Evolutionary conservation across 2,797 vertebrate genomes (phyloP).

Genomic region (Oreonectes daqikongensis): DNA sequence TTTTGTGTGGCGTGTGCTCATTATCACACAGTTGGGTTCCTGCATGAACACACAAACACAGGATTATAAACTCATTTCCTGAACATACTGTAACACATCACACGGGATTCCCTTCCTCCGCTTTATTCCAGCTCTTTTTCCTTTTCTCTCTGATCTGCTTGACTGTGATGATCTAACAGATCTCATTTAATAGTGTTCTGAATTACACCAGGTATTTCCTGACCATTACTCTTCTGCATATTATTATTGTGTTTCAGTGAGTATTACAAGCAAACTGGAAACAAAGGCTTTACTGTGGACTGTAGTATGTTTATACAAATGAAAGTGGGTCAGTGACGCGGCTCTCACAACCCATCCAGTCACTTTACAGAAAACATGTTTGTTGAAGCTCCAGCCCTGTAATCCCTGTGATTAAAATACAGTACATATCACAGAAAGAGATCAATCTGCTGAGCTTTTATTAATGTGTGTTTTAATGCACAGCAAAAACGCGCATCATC

Average conservation of each 20-base stretch:
- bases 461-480: neutral
- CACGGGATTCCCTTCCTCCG: neutral
- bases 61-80: conserved; percentile 17
- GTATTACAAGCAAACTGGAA: conserved; percentile 30
- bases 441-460: neutral
- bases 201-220: no score
- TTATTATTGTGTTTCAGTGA: no score
- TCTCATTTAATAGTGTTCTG: conserved; percentile 16
- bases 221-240: no score
- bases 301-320: conserved; percentile 63
- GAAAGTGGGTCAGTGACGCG: conserved; percentile 70
- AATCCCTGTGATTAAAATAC: conserved; percentile 57
- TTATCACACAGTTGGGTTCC: conserved; percentile 34
- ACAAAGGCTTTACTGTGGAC: conserved; percentile 65
- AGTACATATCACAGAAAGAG: neutral
- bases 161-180: neutral
- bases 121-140: neutral
- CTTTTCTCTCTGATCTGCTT: neutral
- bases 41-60: conserved; percentile 1
- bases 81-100: conserved; percentile 1
- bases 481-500: neutral
- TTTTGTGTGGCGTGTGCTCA: conserved; percentile 31
- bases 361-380: conserved; percentile 53
- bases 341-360: conserved; percentile 30
- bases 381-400: conserved; percentile 50